Evolutionary conservation across 2,888 invertebrate species (phyloP), one percentile per base, ranked within the genome.

Genomic region (Apocheima hispidaria): DNA sequence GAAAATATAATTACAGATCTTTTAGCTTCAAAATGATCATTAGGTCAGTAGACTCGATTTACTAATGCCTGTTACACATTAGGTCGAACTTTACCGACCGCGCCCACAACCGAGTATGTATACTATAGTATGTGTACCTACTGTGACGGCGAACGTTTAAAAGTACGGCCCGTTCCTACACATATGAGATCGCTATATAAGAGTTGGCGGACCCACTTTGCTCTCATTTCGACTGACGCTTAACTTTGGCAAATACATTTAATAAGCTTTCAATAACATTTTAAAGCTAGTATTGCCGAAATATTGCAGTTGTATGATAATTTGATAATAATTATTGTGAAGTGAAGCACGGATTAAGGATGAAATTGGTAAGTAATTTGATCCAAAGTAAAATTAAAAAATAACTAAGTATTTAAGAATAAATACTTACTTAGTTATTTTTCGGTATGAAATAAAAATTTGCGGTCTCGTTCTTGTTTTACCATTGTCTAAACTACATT

Each of bases 161-260:
- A 92, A 90, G 82, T 87, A 78, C 86, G 86, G 90, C 92, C 88
- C 84, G 92, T 86, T 92, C 92, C 90, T 91, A 92, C 92, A 92
- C 91, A 92, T 87, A 90, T 92, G 92, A 87, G 83, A 83, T 87
- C 79, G 82, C 86, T 92, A 92, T 92, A 92, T 91, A 92, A 92
- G 90, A 81, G 80, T 87, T 90, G 80, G 86, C 90, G 76, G 81
- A 78, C 86, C 78, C 80, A 87, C 73, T 87, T 88, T 92, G 91
- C 92, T 92, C 92, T 92, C 92, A 92, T 92, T 92, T 92, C 88
- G 82, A 87, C 87, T 84, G 82, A 83, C 87, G 88, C 84, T 83
- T 78, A 84, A 86, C 77, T 89, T 92, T 88, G 86, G 87, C 86
- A 85, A 85, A 89, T 86, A 89, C 91, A 84, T 82, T n/a, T n/a